These are phyloP conservation scores for Sipunculus nudus DNA, from an alignment of 2,888 invertebrate genomes.

Conservation along the genomic window DNA sequence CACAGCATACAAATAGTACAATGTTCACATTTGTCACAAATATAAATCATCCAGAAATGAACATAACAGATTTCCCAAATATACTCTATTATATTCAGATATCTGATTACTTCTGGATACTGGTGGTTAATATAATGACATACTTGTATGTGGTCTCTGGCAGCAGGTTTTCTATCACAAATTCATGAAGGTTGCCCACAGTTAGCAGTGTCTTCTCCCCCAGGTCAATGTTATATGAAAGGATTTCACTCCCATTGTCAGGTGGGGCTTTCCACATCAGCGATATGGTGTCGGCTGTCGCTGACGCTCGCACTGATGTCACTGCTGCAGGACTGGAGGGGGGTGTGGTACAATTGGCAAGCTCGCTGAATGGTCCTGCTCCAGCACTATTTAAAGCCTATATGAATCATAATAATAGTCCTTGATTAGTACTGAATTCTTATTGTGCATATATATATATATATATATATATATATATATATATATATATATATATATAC, in stretches of 20 bases:
- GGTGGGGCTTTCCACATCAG: slow-evolving; percentile 81
- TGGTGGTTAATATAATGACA: slow-evolving; percentile 30
- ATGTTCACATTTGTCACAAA: too few relatives aligned
- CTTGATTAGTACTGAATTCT: neutral
- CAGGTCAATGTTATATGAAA: slow-evolving; percentile 81
- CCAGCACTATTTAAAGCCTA: slow-evolving; percentile 85
- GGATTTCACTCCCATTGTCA: slow-evolving; percentile 79
- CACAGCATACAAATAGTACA: too few relatives aligned
- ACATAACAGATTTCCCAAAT: slow-evolving; percentile 3
- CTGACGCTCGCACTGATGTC: slow-evolving; percentile 62
- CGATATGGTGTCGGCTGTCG: slow-evolving; percentile 73
- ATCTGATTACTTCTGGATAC: too few relatives aligned
- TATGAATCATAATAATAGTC: too few relatives aligned
- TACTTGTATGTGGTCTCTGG: slow-evolving; percentile 82
- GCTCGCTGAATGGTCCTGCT: slow-evolving; percentile 77
- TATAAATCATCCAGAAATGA: too few relatives aligned
- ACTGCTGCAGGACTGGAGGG: slow-evolving; percentile 83
- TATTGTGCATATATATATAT: too few relatives aligned
- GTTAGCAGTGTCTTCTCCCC: slow-evolving; percentile 54
- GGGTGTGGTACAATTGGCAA: slow-evolving; percentile 77
- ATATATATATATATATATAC: too few relatives aligned
- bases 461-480: neutral
- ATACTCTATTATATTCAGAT: too few relatives aligned
- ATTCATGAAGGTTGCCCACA: slow-evolving; percentile 59
- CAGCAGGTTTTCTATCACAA: slow-evolving; percentile 75